phyloP scores from a whole-genome alignment of 2,113 vertebrate genomes.

The Castor canadensis region DNA sequence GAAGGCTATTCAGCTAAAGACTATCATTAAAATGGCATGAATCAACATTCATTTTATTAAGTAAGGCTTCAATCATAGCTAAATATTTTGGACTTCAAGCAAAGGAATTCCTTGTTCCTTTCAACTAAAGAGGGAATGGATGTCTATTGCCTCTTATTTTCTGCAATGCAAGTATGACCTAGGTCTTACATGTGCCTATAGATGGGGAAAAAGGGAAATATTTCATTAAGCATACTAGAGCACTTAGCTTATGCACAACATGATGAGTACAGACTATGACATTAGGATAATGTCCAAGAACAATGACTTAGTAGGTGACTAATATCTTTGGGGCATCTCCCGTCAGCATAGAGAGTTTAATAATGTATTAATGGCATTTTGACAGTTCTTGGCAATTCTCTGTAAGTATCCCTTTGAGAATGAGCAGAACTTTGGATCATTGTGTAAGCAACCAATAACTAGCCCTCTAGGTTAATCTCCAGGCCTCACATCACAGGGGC shows the following conservation, averaged over 20 bases:
- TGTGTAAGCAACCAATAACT: neutral
- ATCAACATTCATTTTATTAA: slow-evolving; percentile 54
- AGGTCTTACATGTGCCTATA: neutral
- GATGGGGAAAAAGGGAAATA: neutral
- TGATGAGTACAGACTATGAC: neutral
- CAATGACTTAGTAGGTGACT: slow-evolving; percentile 27
- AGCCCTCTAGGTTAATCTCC: neutral
- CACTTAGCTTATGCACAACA: neutral
- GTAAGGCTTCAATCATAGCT: neutral
- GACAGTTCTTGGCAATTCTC: slow-evolving; percentile 3
- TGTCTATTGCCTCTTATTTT: neutral
- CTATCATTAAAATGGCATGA: slow-evolving; percentile 44
- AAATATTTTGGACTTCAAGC: slow-evolving; percentile 36
- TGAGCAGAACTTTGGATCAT: neutral
- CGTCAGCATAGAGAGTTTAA: neutral
- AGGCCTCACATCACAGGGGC: neutral
- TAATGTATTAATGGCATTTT: slow-evolving; percentile 45
- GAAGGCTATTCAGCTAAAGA: slow-evolving; percentile 41
- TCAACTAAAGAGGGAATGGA: neutral
- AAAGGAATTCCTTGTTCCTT: slow-evolving; percentile 39
- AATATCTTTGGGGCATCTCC: neutral
- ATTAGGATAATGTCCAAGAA: slow-evolving; percentile 29
- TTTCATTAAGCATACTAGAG: neutral
- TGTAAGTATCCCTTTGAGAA: slow-evolving; percentile 24
- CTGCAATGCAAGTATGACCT: neutral